These are phyloP conservation scores for Manduca sexta DNA, from an alignment of 1,140 invertebrate species.

Conservation along the genomic window DNA sequence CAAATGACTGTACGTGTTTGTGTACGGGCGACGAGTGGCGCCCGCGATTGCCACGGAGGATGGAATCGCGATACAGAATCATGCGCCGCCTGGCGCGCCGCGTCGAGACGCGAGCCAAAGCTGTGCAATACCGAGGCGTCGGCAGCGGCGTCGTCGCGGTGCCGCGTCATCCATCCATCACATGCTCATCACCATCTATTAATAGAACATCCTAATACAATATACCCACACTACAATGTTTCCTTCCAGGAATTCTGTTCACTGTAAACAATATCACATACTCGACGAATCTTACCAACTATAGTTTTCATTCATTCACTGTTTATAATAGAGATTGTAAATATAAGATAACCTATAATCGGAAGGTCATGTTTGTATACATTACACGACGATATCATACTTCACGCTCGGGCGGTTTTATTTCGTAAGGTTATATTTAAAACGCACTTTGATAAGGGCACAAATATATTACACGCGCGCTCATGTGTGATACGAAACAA, in stretches of 20 bases:
- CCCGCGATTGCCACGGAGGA: conserved; percentile 39
- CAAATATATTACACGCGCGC: not conserved
- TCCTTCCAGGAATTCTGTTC: conserved; percentile 57
- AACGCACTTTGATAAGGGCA: conserved; percentile 5
- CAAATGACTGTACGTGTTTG: conserved; percentile 22
- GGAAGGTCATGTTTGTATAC: conserved; percentile 54
- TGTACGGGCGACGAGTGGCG: conserved; percentile 21
- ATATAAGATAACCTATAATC: conserved; percentile 46
- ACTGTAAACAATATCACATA: conserved; percentile 48
- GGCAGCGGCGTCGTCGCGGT: conserved; percentile 30
- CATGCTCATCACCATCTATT: conserved; percentile 56
- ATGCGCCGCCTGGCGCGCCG: conserved; percentile 37
- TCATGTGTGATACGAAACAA: too few relatives aligned
- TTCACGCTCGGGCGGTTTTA: conserved; percentile 20
- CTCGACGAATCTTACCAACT: not conserved
- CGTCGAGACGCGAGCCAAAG: conserved; percentile 55
- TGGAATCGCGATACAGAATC: conserved; percentile 7
- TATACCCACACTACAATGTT: conserved; percentile 32
- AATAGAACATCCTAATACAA: conserved; percentile 45
- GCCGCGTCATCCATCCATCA: conserved; percentile 66
- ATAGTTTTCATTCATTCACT: conserved; percentile 16
- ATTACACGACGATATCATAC: conserved; percentile 23
- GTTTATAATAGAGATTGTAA: conserved; percentile 17
- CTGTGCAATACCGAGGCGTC: conserved; percentile 35
- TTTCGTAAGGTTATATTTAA: conserved; percentile 20